Evolutionary conservation across 1,140 invertebrate species (phyloP).

Genomic region (Cardiocondyla obscurior): DNA sequence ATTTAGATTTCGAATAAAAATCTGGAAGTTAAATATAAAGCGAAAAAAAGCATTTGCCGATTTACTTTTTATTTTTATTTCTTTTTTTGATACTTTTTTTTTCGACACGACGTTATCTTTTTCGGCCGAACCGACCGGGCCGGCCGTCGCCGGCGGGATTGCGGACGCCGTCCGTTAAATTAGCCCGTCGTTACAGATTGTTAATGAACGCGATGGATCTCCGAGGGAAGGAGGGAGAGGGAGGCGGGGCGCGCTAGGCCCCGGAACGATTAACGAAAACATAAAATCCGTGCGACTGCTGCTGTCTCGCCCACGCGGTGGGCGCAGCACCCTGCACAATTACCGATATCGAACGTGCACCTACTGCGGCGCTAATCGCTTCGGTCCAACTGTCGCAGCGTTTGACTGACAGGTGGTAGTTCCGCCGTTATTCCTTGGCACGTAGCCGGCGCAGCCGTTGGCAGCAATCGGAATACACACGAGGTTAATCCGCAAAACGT

Average conservation of each 20-base stretch:
- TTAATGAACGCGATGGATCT: constrained; percentile 56
- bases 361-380: constrained; percentile 49
- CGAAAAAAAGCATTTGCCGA: constrained; percentile 1
- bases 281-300: constrained; percentile 47
- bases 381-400: constrained; percentile 20
- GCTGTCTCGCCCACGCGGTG: constrained; percentile 14
- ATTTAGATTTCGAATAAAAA: background rate
- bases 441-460: constrained; percentile 29
- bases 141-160: constrained; percentile 9
- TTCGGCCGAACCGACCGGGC: too few relatives aligned
- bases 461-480: constrained; percentile 18
- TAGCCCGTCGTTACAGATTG: constrained; percentile 52
- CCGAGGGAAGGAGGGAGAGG: background rate
- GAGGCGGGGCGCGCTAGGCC: background rate
- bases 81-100: background rate
- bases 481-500: constrained; percentile 22
- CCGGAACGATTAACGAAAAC: constrained; percentile 57
- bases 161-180: constrained; percentile 43
- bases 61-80: too few relatives aligned
- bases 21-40: background rate
- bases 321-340: constrained; percentile 15
- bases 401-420: constrained; percentile 40
- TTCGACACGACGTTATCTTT: too few relatives aligned
- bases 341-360: constrained; percentile 43
- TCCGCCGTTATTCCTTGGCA: constrained; percentile 34